Evolutionary conservation across 2,888 invertebrate genomes (phyloP), one percentile per base, ranked within the genome.

Genomic region (Syrphus vitripennis): DNA sequence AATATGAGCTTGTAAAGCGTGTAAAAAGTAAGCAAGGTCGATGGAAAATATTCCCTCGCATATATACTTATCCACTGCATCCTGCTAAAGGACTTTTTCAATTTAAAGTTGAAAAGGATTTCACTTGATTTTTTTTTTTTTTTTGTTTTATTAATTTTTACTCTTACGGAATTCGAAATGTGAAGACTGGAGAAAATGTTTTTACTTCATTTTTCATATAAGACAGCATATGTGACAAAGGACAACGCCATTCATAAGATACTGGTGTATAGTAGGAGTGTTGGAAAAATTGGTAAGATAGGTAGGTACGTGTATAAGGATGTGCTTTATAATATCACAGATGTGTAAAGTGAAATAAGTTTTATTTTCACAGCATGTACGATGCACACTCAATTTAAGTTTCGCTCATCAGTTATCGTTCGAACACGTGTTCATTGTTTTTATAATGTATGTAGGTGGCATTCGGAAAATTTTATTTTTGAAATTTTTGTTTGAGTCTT

Each of bases 91-190:
- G 37, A 61, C 61, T 53, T 74, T 63, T 74, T 74, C 50, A 74
- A 74, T 74, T 74, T 74, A 53, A 74, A 74, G 37, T 74, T 74
- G 63, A 74, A 74, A 53, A 50, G 74, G 19, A 53, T 74, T 40
- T 63, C 29, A 72, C 6, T 24, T n/a, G 16, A 40, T 42, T 10
- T 42, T 63, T 1, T 16, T 37, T 63, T 31, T 29, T 55, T 16
- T 14, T 48, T 3, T 6, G 5, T 24, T 24, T 10, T 24, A 21
- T 24, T 14, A 4, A 2, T 4, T 19, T 16, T 4, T 14, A 34
- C 26, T 42, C 16, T 26, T 42, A 40, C 0, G 26, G 63, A 63
- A 63, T 63, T 40, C 6, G 2, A 12, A 26, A 63, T 63, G 63
- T 63, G n/a, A 42, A 42, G 16, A 42, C 42, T 63, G n/a, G 26